Evolutionary conservation across 53 echinoderm and acorn worm species (phyloP).

Genomic region (Temnopleurus reevesii): DNA sequence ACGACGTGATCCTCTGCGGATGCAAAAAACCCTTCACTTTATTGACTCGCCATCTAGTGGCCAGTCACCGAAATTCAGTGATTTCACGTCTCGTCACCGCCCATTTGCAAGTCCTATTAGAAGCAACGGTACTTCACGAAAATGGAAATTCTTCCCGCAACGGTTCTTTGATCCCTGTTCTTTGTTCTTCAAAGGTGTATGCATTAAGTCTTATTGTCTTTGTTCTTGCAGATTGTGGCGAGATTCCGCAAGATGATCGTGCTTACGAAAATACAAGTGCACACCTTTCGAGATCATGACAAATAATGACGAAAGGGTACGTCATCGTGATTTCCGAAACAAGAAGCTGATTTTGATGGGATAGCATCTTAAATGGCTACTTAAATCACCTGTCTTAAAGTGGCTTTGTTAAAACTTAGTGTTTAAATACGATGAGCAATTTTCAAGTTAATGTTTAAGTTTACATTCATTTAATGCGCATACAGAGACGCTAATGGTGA

Average conservation of each 20-base stretch:
- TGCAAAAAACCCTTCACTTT: conserved; percentile 1
- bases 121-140: conserved; percentile 32
- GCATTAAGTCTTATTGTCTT: not conserved
- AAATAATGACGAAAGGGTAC: conserved; percentile 40
- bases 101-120: conserved; percentile 17
- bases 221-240: not conserved
- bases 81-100: conserved; percentile 27
- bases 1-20: not conserved
- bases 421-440: not conserved
- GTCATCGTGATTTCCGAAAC: conserved; percentile 2
- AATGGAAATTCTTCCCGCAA: conserved; percentile 17
- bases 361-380: not conserved
- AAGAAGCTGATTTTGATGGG: not conserved
- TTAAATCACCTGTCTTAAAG: not conserved
- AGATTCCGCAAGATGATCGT: not conserved
- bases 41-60: conserved; percentile 27
- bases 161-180: not conserved
- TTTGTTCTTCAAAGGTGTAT: conserved; percentile 22
- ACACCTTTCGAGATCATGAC: conserved; percentile 18
- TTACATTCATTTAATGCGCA: not conserved
- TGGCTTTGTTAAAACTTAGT: not conserved
- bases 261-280: not conserved
- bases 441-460: not conserved
- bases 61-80: conserved; percentile 1
- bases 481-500: not conserved